Evolutionary conservation across 2,113 vertebrate genomes (phyloP).

Genomic region (Sorex araneus): DNA sequence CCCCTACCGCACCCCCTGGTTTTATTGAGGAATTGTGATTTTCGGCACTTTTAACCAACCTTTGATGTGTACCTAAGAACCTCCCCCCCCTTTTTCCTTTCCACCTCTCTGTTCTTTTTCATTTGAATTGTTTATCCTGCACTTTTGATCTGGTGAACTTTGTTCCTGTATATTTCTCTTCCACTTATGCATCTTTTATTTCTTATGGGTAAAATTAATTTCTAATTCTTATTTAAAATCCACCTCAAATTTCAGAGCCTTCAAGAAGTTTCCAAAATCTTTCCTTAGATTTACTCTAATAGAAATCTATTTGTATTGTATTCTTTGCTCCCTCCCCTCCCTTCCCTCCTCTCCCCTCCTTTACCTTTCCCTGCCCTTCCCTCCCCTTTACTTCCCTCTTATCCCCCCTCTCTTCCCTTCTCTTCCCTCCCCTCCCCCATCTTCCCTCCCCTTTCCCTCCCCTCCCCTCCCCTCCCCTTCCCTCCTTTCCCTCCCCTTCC

Average conservation of each 20-base stretch:
- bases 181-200: neutral
- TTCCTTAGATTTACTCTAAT: neutral
- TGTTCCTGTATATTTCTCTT: neutral
- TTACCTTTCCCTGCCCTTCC: too few species aligned
- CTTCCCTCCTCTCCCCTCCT: too few species aligned
- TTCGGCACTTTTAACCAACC: neutral
- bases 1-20: too few species aligned
- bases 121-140: neutral
- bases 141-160: neutral
- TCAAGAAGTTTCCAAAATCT: neutral
- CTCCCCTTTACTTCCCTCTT: too few species aligned
- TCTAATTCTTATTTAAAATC: neutral
- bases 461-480: too few species aligned
- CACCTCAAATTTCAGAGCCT: neutral
- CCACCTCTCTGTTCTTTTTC: accelerated
- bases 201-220: neutral
- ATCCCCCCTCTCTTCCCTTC: too few species aligned
- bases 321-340: neutral
- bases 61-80: neutral
- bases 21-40: too few species aligned
- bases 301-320: neutral
- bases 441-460: too few species aligned
- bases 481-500: too few species aligned
- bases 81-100: accelerated
- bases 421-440: too few species aligned